Conservation (phyloP, 2,797 vertebrate genomes). For the Coranthus polyacanthus region DNA sequence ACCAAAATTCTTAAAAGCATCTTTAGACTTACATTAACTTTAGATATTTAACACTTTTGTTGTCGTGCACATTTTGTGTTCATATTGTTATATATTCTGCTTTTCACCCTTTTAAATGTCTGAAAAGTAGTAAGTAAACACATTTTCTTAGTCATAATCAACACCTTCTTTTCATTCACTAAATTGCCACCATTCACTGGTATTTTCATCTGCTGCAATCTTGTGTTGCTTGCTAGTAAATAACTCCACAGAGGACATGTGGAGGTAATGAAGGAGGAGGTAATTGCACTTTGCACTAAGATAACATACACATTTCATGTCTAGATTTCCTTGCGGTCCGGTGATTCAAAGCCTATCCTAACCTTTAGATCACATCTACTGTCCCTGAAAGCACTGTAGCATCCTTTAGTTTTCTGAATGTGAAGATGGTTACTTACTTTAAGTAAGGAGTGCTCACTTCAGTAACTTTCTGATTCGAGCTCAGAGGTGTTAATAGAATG, state of each 20-base stretch:
- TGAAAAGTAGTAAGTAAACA: neutral
- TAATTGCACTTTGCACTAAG: slow-evolving; percentile 12
- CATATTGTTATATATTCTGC: too few relatives aligned
- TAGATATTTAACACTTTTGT: too few relatives aligned
- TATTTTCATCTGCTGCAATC: neutral
- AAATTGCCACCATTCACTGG: neutral
- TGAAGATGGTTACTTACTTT: too few relatives aligned
- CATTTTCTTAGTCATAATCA: neutral
- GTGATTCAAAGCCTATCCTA: neutral
- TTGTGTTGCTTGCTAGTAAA: slow-evolving; percentile 2
- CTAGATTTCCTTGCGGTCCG: neutral
- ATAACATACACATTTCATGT: slow-evolving; percentile 1
- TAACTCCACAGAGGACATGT: slow-evolving; percentile 11
- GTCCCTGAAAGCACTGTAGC: neutral
- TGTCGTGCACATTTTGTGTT: too few relatives aligned
- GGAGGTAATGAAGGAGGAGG: slow-evolving; percentile 23
- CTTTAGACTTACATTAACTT: neutral
- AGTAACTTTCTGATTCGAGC: too few relatives aligned
- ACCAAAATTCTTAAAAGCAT: neutral
- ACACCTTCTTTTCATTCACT: neutral
- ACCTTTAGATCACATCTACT: slow-evolving; percentile 1
- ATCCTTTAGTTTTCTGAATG: neutral
- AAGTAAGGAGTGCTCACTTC: too few relatives aligned
- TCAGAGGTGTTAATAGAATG: too few relatives aligned
- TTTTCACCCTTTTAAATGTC: neutral